Evolutionary conservation across 1,140 invertebrate species (phyloP), one percentile per base, ranked within the genome.

Genomic region (Macrostomum lignano): DNA sequence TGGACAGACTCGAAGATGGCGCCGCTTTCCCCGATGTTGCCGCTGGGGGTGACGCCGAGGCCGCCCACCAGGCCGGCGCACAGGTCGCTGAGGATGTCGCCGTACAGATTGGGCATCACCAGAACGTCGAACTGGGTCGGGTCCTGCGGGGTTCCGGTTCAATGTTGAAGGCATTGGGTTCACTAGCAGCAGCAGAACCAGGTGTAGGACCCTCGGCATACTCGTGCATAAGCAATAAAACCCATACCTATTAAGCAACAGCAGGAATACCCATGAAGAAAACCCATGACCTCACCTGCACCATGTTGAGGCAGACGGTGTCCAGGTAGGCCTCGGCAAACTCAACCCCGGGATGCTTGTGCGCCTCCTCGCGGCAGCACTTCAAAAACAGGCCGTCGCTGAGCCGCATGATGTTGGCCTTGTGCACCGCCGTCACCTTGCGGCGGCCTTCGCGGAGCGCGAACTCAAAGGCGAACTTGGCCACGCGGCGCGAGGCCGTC

Each of bases 371-470:
- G 39, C 86, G 71, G 54, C 81, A 93, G 53, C 82, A 93, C 40
- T 77, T 68, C 46, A 98, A 65, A 62, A 98, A 98, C 14, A 96
- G 65, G 48, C 91, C 91, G 55, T 98, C 91, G 3, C 86, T 93
- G 82, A 96, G 93, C 51, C 88, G 69, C 84, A 94, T 94, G 49
- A 96, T 93, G 51, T 94, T 96, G n/a, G 88, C 88, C 65, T 98
- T 98, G 62, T 98, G 91, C n/a, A 98, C 91, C 38, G 86, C 91
- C 15, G 86, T 96, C 24, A 98, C 77, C 62, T 76, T 78, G 51
- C 70, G 70, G 39, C 91, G 69, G 39, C 74, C 73, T 58, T 94
- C 88, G 22, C 75, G 71, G 44, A 70, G 69, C 29, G 88, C 84
- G 65, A 91, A 98, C 54, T 86, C 67, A 58, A 98, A 98, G 21